Conservation (phyloP, 2,797 vertebrate genomes). For the Sebastes paucispinis region DNA sequence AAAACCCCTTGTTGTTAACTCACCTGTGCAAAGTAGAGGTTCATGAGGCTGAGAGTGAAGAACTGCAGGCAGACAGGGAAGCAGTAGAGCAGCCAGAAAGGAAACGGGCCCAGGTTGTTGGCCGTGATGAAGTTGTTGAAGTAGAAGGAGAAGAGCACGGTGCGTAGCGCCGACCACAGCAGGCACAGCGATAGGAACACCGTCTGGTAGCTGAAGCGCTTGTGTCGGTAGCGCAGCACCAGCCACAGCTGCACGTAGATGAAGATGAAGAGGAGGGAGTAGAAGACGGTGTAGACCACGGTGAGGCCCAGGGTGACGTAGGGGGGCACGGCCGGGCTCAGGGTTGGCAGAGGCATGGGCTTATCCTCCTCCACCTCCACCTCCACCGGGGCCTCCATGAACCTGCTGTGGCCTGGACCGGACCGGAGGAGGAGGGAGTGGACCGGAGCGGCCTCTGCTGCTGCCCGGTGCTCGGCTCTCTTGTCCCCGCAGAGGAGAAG, state of each 20-base stretch:
- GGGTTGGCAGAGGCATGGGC: constrained; percentile 81
- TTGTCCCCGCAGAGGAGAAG: not conserved
- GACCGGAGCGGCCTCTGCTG: not conserved
- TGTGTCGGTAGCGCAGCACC: constrained; percentile 94
- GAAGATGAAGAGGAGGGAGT: constrained; percentile 93
- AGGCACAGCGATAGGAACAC: constrained; percentile 97
- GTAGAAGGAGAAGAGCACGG: constrained; percentile 97
- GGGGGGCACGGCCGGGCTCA: constrained; percentile 91
- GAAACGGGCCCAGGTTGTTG: constrained; percentile 90
- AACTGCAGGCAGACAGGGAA: constrained; percentile 98
- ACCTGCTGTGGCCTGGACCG: constrained; percentile 12
- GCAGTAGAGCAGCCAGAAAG: constrained; percentile 98
- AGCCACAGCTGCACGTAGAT: constrained; percentile 95
- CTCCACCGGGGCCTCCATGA: constrained; percentile 64
- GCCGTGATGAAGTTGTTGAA: constrained; percentile 92
- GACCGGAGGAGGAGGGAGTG: not conserved
- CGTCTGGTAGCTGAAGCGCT: constrained; percentile 95
- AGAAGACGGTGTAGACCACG: constrained; percentile 91
- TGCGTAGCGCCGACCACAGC: constrained; percentile 93
- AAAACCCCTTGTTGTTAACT: constrained; percentile 26
- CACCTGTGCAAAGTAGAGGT: constrained; percentile 97
- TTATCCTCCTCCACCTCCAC: constrained; percentile 56
- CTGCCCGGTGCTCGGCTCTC: constrained; percentile 8
- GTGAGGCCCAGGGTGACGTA: constrained; percentile 94
- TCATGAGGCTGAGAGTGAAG: constrained; percentile 97